Conservation (phyloP, 2,113 vertebrate species). For the Uropsilus gracilis region DNA sequence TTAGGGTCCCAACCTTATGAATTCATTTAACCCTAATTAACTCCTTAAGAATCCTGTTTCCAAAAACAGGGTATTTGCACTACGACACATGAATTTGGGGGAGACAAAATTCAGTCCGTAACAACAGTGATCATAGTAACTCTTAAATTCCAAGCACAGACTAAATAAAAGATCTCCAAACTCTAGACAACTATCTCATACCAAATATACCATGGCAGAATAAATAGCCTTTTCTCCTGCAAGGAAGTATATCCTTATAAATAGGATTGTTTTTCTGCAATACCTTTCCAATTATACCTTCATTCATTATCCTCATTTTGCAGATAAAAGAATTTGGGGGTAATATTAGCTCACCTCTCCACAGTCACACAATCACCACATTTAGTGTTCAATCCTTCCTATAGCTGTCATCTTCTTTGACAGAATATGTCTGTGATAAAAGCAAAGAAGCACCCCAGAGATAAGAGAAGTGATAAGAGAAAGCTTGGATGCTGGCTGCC, state of each 20-base stretch:
- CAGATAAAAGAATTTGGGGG: not conserved
- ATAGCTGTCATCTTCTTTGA: not conserved
- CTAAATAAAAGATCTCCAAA: not conserved
- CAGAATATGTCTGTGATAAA: not conserved
- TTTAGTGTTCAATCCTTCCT: not conserved
- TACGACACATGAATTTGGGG: not conserved
- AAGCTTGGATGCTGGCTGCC: not conserved
- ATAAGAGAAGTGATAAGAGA: not conserved
- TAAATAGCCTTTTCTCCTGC: not conserved
- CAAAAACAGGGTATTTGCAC: not conserved
- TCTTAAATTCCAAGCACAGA: conserved; percentile 9
- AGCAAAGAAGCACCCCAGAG: not conserved
- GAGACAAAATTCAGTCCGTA: not conserved
- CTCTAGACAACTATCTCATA: not conserved
- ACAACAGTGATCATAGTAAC: not conserved
- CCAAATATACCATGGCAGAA: not conserved
- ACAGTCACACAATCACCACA: not conserved
- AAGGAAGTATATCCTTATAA: not conserved
- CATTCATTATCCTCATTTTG: not conserved
- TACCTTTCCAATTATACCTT: not conserved
- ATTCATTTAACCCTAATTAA: not conserved
- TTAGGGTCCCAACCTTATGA: not conserved
- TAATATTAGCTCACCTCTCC: not conserved
- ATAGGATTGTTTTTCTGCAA: not conserved
- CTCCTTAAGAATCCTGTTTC: not conserved